These are phyloP conservation scores for Drosophila persimilis DNA, from an alignment of 1,140 invertebrate species.

Conservation along the genomic window DNA sequence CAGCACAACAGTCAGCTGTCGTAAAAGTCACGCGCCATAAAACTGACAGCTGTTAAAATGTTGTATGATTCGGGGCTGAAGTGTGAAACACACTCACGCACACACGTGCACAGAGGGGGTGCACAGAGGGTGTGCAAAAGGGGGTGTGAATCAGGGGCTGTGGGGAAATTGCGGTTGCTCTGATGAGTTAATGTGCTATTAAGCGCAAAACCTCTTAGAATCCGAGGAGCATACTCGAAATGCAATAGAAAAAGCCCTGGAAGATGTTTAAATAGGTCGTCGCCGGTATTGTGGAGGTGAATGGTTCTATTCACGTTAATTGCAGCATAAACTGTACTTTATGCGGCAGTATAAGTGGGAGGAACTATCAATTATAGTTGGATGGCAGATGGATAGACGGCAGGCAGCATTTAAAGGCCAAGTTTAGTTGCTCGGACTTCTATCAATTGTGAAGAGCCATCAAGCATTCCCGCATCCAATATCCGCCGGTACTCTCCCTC, in stretches of 20 bases:
- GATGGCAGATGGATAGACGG: too few relatives aligned
- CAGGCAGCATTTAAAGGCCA: background rate
- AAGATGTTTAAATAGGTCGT: constrained; percentile 26
- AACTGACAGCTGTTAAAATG: constrained; percentile 80
- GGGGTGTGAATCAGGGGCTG: background rate
- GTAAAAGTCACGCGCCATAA: constrained; percentile 79
- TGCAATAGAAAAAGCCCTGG: constrained; percentile 14
- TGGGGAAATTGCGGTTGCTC: constrained; percentile 36
- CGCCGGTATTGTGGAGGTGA: constrained; percentile 6
- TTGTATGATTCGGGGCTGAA: constrained; percentile 31
- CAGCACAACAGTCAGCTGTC: constrained; percentile 50
- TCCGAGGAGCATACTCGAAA: constrained; percentile 17
- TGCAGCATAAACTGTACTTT: constrained; percentile 9
- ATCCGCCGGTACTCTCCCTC: constrained; percentile 7
- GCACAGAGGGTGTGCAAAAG: background rate
- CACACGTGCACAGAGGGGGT: background rate
- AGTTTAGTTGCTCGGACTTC: constrained; percentile 21
- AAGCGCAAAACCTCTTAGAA: constrained; percentile 53
- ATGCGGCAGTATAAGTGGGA: too few relatives aligned
- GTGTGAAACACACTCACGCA: constrained; percentile 6
- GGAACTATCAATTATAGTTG: constrained; percentile 10
- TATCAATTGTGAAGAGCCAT: constrained; percentile 10
- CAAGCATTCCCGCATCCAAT: constrained; percentile 2
- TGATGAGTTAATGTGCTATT: constrained; percentile 75
- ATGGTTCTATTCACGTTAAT: constrained; percentile 32